A percentile compares a stretch with the other conserved stretches of the same genome.
Conservation (phyloP, 2,888 invertebrate species). For the Tyria jacobaeae region DNA sequence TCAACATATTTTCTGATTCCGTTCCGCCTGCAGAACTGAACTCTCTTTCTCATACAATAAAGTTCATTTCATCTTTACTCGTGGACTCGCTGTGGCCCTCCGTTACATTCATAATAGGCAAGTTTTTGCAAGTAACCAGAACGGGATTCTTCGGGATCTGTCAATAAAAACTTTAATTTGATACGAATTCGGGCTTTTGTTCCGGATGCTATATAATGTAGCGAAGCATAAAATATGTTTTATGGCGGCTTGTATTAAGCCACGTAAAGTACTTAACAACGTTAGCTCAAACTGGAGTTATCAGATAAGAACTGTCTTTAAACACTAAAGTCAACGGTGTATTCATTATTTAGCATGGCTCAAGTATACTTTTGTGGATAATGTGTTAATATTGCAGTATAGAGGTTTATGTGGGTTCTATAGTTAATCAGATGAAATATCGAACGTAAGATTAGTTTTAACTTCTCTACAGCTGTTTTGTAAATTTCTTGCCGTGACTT, state of each 20-base stretch:
- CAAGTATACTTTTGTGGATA: too few relatives aligned
- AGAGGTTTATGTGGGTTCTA: too few relatives aligned
- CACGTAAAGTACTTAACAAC: background rate
- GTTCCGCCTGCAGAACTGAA: conserved; percentile 61
- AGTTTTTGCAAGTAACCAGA: conserved; percentile 32
- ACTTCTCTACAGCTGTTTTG: too few relatives aligned
- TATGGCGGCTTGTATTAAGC: background rate
- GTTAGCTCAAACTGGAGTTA: background rate
- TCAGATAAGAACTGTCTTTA: background rate
- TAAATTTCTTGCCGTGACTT: too few relatives aligned
- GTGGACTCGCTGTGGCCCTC: conserved; percentile 52
- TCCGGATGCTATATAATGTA: conserved; percentile 18
- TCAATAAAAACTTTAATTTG: conserved; percentile 36
- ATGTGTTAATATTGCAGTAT: too few relatives aligned
- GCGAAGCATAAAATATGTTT: background rate
- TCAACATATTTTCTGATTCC: conserved; percentile 86
- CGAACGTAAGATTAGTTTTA: too few relatives aligned
- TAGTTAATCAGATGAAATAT: too few relatives aligned
- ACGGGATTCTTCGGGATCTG: conserved; percentile 45
- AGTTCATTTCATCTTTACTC: conserved; percentile 59
- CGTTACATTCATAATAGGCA: conserved; percentile 58
- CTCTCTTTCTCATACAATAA: conserved; percentile 76
- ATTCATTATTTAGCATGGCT: too few relatives aligned
- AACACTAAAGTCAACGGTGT: background rate
- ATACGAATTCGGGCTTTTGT: conserved; percentile 30